A percentile compares a stretch with the other conserved stretches of the same genome.
Evolutionary conservation across 2,888 invertebrate genomes (phyloP).

Genomic region (Aporophyla lueneburgensis): DNA sequence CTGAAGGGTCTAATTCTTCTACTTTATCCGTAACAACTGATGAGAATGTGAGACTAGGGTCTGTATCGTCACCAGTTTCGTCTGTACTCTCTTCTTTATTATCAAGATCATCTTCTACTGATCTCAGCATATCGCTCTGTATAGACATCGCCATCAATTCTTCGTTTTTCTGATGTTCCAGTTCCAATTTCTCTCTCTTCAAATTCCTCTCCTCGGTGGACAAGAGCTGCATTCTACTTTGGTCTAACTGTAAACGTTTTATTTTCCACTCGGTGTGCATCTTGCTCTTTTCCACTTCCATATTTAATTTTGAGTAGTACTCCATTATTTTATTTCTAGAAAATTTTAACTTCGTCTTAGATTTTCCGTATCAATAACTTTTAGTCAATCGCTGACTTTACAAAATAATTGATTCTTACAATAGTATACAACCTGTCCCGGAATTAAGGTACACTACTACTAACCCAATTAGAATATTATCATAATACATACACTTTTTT

Average conservation of each 20-base stretch:
- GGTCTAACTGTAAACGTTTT: constrained; percentile 85
- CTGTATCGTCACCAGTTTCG: constrained; percentile 31
- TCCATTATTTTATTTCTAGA: constrained; percentile 91
- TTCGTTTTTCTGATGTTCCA: constrained; percentile 84
- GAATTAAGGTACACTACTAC: no score
- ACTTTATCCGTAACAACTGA: constrained; percentile 60
- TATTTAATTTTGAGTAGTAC: constrained; percentile 92
- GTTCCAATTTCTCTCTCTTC: constrained; percentile 89
- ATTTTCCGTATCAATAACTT: background rate
- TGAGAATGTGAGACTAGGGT: constrained; percentile 54
- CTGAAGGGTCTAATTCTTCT: constrained; percentile 63
- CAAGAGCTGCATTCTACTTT: constrained; percentile 85
- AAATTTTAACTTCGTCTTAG: constrained; percentile 52
- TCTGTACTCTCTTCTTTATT: constrained; percentile 61
- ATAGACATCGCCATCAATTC: constrained; percentile 84
- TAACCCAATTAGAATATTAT: no score
- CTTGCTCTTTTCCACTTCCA: constrained; percentile 90
- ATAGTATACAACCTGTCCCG: background rate
- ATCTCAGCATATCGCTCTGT: constrained; percentile 73
- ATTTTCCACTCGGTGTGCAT: constrained; percentile 91
- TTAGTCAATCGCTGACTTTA: background rate
- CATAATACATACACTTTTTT: no score
- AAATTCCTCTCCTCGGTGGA: constrained; percentile 90
- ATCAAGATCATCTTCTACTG: constrained; percentile 70
- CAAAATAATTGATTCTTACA: background rate